phyloP scores from a whole-genome alignment of 2,113 vertebrate species.

The Phycodurus eques region DNA sequence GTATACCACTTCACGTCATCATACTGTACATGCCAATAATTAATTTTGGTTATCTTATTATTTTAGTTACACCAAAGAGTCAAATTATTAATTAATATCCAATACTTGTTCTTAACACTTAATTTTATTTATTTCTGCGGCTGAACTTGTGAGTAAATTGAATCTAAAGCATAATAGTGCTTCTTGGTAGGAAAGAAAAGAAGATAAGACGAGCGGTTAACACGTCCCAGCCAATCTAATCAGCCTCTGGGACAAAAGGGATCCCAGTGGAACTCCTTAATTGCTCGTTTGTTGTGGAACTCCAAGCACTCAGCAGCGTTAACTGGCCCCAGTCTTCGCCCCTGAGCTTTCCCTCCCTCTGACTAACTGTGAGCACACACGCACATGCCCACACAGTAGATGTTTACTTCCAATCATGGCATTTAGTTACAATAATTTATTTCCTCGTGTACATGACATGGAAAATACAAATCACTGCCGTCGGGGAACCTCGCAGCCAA shows the following conservation, averaged over 20 bases:
- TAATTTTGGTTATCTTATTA: not conserved
- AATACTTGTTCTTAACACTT: not conserved
- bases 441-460: constrained; percentile 59
- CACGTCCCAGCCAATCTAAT: constrained; percentile 75
- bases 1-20: too few species aligned
- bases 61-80: too few species aligned
- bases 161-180: constrained; percentile 3
- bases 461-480: constrained; percentile 58
- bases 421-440: constrained; percentile 67
- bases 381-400: constrained; percentile 63
- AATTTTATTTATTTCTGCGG: not conserved
- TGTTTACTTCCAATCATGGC: constrained; percentile 70
- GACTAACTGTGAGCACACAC: constrained; percentile 47
- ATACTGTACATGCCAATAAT: not conserved
- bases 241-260: constrained; percentile 62
- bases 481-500: constrained; percentile 32
- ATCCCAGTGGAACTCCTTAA: constrained; percentile 60
- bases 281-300: constrained; percentile 66
- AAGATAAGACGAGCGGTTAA: constrained; percentile 36
- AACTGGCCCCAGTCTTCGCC: constrained; percentile 50
- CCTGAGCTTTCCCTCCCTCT: constrained; percentile 39
- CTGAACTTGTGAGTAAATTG: constrained; percentile 10
- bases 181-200: not conserved
- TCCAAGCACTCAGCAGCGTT: constrained; percentile 50
- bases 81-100: not conserved